Percentiles rank a stretch among this genome's conserved stretches.
These are phyloP conservation scores for Aproaerema taeniolella DNA, from an alignment of 2,888 invertebrate species.

Conservation along the genomic window DNA sequence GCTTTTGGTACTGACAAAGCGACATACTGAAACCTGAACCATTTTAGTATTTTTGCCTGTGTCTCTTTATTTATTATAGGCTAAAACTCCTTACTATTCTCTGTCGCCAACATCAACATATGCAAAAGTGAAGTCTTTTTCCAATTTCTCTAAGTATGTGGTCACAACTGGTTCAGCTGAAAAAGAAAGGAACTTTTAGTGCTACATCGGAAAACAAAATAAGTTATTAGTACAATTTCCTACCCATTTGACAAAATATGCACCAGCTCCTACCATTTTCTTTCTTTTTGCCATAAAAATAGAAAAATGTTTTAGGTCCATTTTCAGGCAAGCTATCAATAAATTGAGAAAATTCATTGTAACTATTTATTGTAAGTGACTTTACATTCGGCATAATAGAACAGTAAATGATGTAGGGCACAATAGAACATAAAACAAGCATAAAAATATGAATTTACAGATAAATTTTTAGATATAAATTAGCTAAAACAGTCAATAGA, in stretches of 20 bases:
- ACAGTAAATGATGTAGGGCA: no score
- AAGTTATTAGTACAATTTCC: conserved; percentile 5
- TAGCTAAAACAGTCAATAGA: no score
- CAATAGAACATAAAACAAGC: no score
- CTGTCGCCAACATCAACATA: conserved; percentile 88
- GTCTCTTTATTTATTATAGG: no score
- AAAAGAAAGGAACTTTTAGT: conserved; percentile 22
- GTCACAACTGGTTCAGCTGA: conserved; percentile 88
- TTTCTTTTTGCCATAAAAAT: conserved; percentile 60
- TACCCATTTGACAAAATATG: conserved; percentile 61
- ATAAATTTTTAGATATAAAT: background rate
- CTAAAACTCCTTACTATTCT: conserved; percentile 79
- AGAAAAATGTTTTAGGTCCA: conserved; percentile 54
- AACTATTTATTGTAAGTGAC: conserved; percentile 37
- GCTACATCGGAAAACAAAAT: no score
- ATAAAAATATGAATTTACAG: background rate
- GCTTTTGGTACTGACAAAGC: no score
- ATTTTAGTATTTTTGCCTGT: no score
- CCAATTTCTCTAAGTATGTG: conserved; percentile 78
- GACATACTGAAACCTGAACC: no score
- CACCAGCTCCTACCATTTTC: conserved; percentile 90
- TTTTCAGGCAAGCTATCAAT: conserved; percentile 36
- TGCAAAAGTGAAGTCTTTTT: conserved; percentile 81
- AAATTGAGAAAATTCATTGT: conserved; percentile 43
- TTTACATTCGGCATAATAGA: no score